phyloP scores from a whole-genome alignment of 2,888 invertebrate genomes.

The Noctua fimbriata region DNA sequence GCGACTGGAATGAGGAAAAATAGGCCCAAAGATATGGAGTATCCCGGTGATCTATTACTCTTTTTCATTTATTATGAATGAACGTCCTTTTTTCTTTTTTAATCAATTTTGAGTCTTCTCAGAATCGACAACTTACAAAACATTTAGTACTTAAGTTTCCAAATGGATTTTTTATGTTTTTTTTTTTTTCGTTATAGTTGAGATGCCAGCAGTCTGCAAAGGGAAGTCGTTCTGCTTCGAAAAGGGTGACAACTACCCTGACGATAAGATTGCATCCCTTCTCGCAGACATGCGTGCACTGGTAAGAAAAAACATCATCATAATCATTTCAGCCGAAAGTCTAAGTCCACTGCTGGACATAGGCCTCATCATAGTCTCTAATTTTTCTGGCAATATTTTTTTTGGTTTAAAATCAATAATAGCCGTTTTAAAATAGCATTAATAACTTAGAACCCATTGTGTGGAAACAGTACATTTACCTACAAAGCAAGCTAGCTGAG shows the following conservation, averaged over 20 bases:
- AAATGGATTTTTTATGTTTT: not conserved
- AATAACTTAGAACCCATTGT: not conserved
- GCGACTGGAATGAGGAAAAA: not conserved
- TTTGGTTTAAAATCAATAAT: not conserved
- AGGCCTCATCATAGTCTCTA: too few species aligned
- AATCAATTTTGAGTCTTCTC: not conserved
- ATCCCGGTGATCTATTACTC: not conserved
- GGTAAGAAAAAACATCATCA: constrained; percentile 23
- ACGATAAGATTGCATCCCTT: not conserved
- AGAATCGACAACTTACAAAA: not conserved
- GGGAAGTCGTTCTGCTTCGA: constrained; percentile 25
- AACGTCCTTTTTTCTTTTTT: not conserved
- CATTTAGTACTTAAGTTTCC: not conserved
- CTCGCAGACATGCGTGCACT: constrained; percentile 14
- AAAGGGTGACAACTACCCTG: constrained; percentile 14
- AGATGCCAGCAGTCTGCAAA: constrained; percentile 21
- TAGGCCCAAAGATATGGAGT: not conserved
- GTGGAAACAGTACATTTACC: not conserved
- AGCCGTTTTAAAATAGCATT: too few species aligned
- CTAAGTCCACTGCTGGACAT: too few species aligned
- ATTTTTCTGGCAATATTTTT: not conserved
- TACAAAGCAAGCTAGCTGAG: not conserved
- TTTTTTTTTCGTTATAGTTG: not conserved
- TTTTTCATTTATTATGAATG: not conserved
- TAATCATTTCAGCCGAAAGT: too few species aligned